Conservation (phyloP, 2,113 vertebrate species). For the Rhizomys pruinosus region DNA sequence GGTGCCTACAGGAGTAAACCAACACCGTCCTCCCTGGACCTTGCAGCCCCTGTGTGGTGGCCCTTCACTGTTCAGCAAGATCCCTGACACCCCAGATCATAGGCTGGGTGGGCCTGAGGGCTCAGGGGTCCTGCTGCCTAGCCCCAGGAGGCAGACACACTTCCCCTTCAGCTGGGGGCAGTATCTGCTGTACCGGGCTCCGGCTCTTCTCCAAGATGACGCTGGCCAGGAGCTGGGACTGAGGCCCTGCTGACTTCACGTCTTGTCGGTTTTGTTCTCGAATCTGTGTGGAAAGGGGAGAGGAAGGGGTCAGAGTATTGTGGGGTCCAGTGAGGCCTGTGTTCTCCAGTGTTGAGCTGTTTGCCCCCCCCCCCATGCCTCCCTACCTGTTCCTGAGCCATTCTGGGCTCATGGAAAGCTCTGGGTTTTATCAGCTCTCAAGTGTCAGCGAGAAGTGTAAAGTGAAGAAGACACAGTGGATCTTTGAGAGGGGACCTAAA, state of each 20-base stretch:
- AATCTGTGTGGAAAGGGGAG: slow-evolving; percentile 84
- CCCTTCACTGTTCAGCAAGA: slow-evolving; percentile 54
- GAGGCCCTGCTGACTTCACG: slow-evolving; percentile 96
- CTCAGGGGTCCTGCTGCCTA: slow-evolving; percentile 71
- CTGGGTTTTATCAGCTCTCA: not conserved
- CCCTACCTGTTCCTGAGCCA: not conserved
- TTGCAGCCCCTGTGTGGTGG: slow-evolving; percentile 19
- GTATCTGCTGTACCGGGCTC: slow-evolving; percentile 88
- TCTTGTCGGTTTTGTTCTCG: slow-evolving; percentile 98
- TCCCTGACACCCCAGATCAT: slow-evolving; percentile 27
- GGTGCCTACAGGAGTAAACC: not conserved
- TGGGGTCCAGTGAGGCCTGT: not conserved
- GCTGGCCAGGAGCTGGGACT: slow-evolving; percentile 95
- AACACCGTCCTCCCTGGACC: slow-evolving; percentile 44
- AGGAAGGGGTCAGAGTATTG: not conserved
- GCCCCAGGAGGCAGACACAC: not conserved
- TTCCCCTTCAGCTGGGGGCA: slow-evolving; percentile 65
- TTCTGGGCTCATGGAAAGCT: not conserved
- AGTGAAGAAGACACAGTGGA: not conserved
- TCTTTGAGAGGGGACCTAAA: not conserved
- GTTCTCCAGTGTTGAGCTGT: not conserved
- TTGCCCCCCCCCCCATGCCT: not conserved
- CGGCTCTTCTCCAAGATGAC: slow-evolving; percentile 94
- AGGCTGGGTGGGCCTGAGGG: not conserved
- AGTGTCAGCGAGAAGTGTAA: not conserved